Percentiles rank a stretch among this genome's conserved stretches.
Evolutionary conservation across 2,888 invertebrate species (phyloP).

Genomic region (Pristionchus exspectatus): DNA sequence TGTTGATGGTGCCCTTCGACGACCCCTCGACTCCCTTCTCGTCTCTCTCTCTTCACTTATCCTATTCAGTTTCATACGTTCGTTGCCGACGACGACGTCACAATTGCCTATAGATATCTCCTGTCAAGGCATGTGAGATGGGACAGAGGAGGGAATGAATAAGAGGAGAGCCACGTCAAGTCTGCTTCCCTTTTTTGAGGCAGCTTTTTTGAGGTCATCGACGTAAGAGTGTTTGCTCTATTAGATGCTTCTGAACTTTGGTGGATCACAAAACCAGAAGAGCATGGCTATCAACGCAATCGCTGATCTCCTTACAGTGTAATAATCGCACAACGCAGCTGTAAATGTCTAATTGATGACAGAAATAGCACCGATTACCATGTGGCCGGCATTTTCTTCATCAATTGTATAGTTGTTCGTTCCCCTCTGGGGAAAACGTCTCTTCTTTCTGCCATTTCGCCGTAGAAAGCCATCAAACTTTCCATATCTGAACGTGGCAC

Average conservation of each 20-base stretch:
- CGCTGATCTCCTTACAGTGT: background rate
- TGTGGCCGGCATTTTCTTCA: background rate
- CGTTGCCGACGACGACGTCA: background rate
- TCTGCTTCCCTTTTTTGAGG: background rate
- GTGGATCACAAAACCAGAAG: background rate
- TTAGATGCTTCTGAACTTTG: background rate
- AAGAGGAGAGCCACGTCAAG: background rate
- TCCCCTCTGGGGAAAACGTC: no score
- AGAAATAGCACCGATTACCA: background rate
- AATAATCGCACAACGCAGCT: background rate
- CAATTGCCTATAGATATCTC: background rate
- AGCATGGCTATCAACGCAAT: background rate
- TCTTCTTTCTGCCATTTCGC: no score
- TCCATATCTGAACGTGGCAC: background rate
- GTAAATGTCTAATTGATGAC: background rate
- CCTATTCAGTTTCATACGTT: slow-evolving; percentile 1
- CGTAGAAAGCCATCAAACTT: background rate
- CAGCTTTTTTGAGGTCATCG: background rate
- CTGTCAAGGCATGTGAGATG: slow-evolving; percentile 15
- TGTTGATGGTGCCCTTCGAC: background rate
- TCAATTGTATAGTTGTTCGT: background rate
- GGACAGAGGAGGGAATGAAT: background rate
- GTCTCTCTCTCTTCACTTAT: background rate
- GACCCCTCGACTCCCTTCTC: background rate
- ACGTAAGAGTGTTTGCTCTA: background rate